A percentile compares a stretch with the other conserved stretches of the same genome.
Evolutionary conservation across 37 sponge, comb jelly and placozoan species (phyloP).

Genomic region (Agelas oroides): DNA sequence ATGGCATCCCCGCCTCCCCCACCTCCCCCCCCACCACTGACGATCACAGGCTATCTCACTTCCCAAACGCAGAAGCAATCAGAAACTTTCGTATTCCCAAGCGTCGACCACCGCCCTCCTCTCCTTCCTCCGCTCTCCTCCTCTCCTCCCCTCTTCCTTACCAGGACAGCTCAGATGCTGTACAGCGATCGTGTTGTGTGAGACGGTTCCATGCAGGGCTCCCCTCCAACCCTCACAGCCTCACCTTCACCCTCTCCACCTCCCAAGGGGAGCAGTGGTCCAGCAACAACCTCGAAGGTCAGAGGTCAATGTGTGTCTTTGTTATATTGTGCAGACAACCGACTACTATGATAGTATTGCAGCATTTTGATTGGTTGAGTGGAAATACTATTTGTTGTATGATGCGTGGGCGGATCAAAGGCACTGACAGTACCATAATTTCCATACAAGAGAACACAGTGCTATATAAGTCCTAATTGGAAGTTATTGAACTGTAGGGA

Average conservation of each 20-base stretch:
- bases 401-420: too few species aligned
- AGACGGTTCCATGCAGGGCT: not conserved
- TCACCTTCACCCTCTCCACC: slow-evolving; percentile 23
- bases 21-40: not conserved
- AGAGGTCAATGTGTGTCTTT: not conserved
- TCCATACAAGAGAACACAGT: too few species aligned
- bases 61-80: slow-evolving; percentile 30
- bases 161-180: slow-evolving; percentile 31
- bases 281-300: slow-evolving; percentile 28
- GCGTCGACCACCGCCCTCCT: not conserved
- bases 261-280: slow-evolving; percentile 37
- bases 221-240: not conserved
- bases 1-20: too few species aligned
- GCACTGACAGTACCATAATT: too few species aligned
- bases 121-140: not conserved
- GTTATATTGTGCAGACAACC: too few species aligned
- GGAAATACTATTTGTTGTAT: too few species aligned
- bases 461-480: not conserved
- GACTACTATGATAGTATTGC: too few species aligned
- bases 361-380: too few species aligned
- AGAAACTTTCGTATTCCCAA: slow-evolving; percentile 50
- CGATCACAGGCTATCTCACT: not conserved
- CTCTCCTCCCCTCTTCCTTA: not conserved
- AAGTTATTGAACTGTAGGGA: too few species aligned
- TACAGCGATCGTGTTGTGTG: slow-evolving; percentile 1